Base-by-base conservation (phyloP, 1,140 invertebrate genomes). In the Brachionus sp. region DNA sequence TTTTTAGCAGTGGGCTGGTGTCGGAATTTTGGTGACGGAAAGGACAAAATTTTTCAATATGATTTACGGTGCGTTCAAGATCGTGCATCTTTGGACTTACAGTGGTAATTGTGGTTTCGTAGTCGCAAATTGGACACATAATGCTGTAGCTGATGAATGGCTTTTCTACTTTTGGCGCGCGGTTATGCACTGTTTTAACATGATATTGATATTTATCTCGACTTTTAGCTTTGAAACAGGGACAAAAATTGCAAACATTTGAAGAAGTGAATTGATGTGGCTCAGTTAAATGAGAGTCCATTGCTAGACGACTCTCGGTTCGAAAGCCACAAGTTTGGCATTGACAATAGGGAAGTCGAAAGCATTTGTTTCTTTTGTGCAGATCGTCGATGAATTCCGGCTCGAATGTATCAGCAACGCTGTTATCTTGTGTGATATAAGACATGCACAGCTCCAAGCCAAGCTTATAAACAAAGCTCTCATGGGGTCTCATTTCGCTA, bases 251-350 rank as follows among this genome's bases (percentile, higher is more conserved):
- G n/a, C 77, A 80, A 12, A 53, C 46, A 53, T 62, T 37, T 12
- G n/a, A 23, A 13, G 50, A 62, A 62, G 46, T 35, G 13, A 46
- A 75, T 29, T 37, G 16, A 42, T 80, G 77, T 23, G 77, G 77
- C 46, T 80, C 77, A 44, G 46, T 44, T 25, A 80, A 19, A 66
- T 80, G 77, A 10, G 50, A 42, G 57, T 80, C 77, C 35, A 80
- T 23, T 13, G 19, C 77, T n/a, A 62, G 46, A 5, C 33, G n/a
- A 50, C 77, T 80, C 37, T 80, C 77, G 6, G 50, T 62, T 35
- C 57, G 37, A 80, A 80, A 80, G n/a, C 35, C 50, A 37, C 77
- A 80, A 12, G 29, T 23, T 33, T 39, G 50, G 39, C 77, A 80
- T 37, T 80, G 53, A 16, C 33, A 23, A 6, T 33, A 66, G 1